Conservation (phyloP, 2,797 vertebrate genomes). For the Neomorphus geoffroyi region DNA sequence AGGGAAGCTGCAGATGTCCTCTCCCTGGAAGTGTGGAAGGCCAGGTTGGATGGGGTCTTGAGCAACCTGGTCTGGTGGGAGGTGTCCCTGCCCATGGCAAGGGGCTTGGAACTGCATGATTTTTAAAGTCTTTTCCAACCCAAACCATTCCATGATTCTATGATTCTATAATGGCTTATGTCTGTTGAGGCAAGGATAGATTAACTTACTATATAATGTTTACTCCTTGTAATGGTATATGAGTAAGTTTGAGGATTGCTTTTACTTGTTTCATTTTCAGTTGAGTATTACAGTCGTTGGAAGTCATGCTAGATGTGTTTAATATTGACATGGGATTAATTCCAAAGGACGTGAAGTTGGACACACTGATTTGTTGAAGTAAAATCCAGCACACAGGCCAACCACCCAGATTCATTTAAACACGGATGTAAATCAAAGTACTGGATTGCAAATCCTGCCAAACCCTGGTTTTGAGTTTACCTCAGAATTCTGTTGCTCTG, state of each 20-base stretch:
- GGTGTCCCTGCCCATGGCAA: too few relatives aligned
- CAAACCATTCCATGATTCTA: too few relatives aligned
- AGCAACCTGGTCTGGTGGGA: too few relatives aligned
- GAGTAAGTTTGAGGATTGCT: neutral
- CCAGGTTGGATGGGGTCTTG: too few relatives aligned
- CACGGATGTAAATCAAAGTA: neutral
- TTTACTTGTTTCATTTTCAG: neutral
- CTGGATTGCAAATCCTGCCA: neutral
- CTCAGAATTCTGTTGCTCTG: neutral
- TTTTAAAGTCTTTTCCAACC: too few relatives aligned
- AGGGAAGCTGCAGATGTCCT: too few relatives aligned
- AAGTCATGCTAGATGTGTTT: slow-evolving; percentile 13
- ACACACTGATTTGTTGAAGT: neutral
- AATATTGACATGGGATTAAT: neutral
- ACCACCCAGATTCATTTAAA: slow-evolving; percentile 13
- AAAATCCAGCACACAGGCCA: neutral
- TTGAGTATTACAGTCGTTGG: neutral
- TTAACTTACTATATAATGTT: neutral
- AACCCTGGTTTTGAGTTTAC: neutral
- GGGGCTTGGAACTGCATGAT: too few relatives aligned
- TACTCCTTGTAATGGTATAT: neutral
- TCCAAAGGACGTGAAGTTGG: neutral
- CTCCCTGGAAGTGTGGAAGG: too few relatives aligned
- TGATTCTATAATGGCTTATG: neutral
- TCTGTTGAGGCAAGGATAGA: neutral